Evolutionary conservation across 2,888 invertebrate genomes (phyloP), one percentile per base, ranked within the genome.

Genomic region (Eupithecia exiguata): DNA sequence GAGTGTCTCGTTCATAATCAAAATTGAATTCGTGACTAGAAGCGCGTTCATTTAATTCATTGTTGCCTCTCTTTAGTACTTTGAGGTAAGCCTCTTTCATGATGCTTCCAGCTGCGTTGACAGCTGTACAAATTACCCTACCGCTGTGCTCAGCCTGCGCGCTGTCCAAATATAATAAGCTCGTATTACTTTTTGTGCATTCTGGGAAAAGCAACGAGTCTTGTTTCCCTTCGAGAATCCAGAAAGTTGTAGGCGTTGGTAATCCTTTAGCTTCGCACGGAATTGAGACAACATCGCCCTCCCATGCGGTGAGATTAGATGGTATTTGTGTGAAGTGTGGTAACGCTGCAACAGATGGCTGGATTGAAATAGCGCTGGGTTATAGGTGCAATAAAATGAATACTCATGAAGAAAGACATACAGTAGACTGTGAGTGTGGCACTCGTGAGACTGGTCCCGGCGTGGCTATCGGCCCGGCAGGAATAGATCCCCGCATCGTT

Each of bases 171-270:
- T 93, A 93, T 80, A 94, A 87, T 82, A 94, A 88, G 82, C 93
- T 94, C 65, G 94, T 88, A 84, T 94, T 94, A 85, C 93, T 94
- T 87, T 89, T 93, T 79, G 91, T 92, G 77, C 94, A 94, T 86
- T 94, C 94, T n/a, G 93, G 93, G 82, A 94, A 94, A 78, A 94
- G 87, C 79, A 94, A 86, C 68, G 97, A 79, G 87, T 97, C 96
- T 89, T 97, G 97, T 63, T 96, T 97, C 75, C 98, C 98, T 91
- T 99, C 99, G 84, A 98, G 97, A 83, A 97, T 98, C 99, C 99
- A 99, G 91, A 98, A 99, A 38, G 98, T 97, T 18, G 98, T 98
- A 5, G 99, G 99, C 78, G 97, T 96, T 18, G 99, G 99, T 89
- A 98, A 97, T 76, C 99, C 99, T 85, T 96, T 96, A 43, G 99